A percentile compares a stretch with the other conserved stretches of the same genome.
phyloP scores from a whole-genome alignment of 2,113 vertebrate species.

The Syrrhaptes paradoxus region DNA sequence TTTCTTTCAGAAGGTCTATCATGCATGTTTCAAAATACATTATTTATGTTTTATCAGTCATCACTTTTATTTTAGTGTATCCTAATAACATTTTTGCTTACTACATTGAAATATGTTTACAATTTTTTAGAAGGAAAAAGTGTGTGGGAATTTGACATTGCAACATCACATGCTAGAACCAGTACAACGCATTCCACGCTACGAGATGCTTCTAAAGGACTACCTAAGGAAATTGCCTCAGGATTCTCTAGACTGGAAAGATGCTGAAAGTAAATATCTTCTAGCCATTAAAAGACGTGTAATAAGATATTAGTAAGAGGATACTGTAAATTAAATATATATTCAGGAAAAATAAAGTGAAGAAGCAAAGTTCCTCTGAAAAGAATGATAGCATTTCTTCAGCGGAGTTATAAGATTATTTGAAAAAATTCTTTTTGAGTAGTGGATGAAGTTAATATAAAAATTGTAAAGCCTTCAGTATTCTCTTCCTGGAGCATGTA shows the following conservation, averaged over 20 bases:
- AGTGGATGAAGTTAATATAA: background rate
- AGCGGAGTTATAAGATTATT: background rate
- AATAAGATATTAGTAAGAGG: background rate
- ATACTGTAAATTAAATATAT: background rate
- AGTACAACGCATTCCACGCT: constrained; percentile 95
- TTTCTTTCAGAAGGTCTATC: background rate
- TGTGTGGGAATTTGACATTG: constrained; percentile 88
- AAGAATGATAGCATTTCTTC: background rate
- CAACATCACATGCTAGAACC: constrained; percentile 99
- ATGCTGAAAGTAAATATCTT: constrained; percentile 87
- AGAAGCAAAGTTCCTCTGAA: background rate
- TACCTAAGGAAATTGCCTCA: constrained; percentile 94
- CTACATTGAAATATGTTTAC: constrained; percentile 45
- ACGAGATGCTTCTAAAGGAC: constrained; percentile 98
- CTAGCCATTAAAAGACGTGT: background rate
- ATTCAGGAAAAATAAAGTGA: background rate
- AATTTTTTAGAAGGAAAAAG: constrained; percentile 85
- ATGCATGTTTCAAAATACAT: background rate
- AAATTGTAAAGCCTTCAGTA: background rate
- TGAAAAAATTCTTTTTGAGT: background rate
- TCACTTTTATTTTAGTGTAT: background rate
- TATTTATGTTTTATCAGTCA: background rate
- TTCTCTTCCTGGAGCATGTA: background rate
- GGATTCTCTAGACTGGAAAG: constrained; percentile 86
- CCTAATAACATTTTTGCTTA: background rate